Base-by-base conservation (phyloP, 2,797 vertebrate genomes). In the Hybognathus amarus region DNA sequence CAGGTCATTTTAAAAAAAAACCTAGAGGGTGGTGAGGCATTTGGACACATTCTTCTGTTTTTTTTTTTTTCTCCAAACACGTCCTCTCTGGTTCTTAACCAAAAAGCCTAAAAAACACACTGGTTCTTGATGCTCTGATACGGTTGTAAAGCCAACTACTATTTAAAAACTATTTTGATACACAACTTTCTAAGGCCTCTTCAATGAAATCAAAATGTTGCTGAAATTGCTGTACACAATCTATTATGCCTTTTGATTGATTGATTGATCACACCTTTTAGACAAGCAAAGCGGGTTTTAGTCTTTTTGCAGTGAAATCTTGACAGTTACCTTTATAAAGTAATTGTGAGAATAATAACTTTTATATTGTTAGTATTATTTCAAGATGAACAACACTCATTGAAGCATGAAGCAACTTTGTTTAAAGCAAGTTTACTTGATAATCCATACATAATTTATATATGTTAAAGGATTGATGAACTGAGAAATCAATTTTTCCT, bases 1-100 rank as follows among this genome's bases (percentile, higher is more conserved):
- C 69, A 77, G 73, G 50, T 83, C 83, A 86, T 85, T 83, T 85
- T 82, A 82, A 82, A 80, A 82, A 80, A 56, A 59, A 9, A 36
- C 59, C 47, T 69, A 52, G 75, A 52, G 50, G 83, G 52, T 61
- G 24, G 24, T 73, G 27, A 84, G 70, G 47, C 74, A 69, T 86
- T 85, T 74, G 66, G 67, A 68, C 24, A 56, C 47, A 69, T 50
- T 78, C 82, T 77, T 18, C 66, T 50, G 24, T 66, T 71, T 79
- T 33, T 33, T 2, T 33, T 33, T 33, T 33, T 73, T 67, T 82
- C 74, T 54, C 13, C 13, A 61, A n/a, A 30, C 27, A 50, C 27
- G 2, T n/a, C 15, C 15, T 47, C 27, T 77, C 73, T 36, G 36
- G 5, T 33, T 33, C 30, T 33, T 33, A 33, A 33, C 33, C 4